Percentiles rank a stretch among this genome's conserved stretches.
phyloP scores from a whole-genome alignment of 2,888 invertebrate species.

The Cryptocephalus primarius region DNA sequence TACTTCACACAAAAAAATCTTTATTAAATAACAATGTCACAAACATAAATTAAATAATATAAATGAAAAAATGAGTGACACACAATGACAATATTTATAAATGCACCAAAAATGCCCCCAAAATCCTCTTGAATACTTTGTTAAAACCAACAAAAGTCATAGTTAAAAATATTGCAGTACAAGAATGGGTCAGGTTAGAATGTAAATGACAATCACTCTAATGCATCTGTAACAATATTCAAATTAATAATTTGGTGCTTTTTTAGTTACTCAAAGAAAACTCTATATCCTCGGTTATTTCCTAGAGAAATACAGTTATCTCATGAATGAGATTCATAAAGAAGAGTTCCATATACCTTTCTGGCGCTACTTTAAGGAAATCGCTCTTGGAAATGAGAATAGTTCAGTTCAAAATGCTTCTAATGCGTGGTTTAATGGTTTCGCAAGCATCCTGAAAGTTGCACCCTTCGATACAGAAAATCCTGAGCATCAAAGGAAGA shows the following conservation, averaged over 20 bases:
- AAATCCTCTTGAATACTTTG: too few relatives aligned
- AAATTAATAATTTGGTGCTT: neutral
- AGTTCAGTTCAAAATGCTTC: constrained; percentile 15
- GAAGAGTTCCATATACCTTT: constrained; percentile 15
- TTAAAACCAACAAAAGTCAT: too few relatives aligned
- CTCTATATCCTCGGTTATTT: constrained; percentile 23
- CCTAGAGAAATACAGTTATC: constrained; percentile 22
- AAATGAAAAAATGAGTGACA: too few relatives aligned
- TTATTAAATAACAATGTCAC: too few relatives aligned
- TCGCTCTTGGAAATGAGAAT: constrained; percentile 13
- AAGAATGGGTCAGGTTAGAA: too few relatives aligned
- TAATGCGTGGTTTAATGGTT: constrained; percentile 23
- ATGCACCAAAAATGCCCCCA: too few relatives aligned
- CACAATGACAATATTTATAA: too few relatives aligned
- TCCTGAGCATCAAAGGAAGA: constrained; percentile 13
- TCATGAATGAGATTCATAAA: constrained; percentile 15
- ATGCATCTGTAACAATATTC: too few relatives aligned
- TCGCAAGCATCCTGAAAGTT: constrained; percentile 23
- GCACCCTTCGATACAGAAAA: constrained; percentile 17
- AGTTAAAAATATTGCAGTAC: too few relatives aligned
- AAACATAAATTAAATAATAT: too few relatives aligned
- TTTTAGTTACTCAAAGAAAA: constrained; percentile 25
- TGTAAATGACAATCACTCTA: too few relatives aligned
- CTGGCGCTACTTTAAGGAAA: constrained; percentile 17
- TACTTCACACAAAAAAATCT: too few relatives aligned